These are phyloP conservation scores for Thecophora atra DNA, from an alignment of 2,888 invertebrate species.

Conservation along the genomic window DNA sequence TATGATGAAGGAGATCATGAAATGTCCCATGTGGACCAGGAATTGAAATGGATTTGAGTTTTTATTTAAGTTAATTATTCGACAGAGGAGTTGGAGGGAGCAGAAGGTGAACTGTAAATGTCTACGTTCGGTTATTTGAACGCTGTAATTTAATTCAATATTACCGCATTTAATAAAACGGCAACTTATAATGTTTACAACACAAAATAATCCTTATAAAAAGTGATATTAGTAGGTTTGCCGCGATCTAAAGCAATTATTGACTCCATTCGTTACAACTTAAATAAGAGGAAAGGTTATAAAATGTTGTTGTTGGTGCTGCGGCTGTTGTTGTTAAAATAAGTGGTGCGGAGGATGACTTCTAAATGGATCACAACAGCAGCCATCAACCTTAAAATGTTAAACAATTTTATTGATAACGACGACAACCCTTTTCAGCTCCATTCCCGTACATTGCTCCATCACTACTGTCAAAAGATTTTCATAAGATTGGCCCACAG, in stretches of 20 bases:
- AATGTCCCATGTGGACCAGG: too few species aligned
- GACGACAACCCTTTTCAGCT: slow-evolving; percentile 6
- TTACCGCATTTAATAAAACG: not conserved
- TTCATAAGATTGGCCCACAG: slow-evolving; percentile 18
- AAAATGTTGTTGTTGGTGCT: not conserved
- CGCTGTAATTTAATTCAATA: not conserved
- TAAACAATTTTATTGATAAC: slow-evolving; percentile 26
- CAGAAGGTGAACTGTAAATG: too few species aligned
- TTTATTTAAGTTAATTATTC: too few species aligned
- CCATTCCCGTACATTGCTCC: not conserved
- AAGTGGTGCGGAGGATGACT: not conserved
- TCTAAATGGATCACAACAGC: slow-evolving; percentile 6
- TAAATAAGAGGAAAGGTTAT: not conserved
- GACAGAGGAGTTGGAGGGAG: too few species aligned
- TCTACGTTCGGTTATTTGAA: not conserved
- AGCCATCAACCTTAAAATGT: slow-evolving; percentile 31
- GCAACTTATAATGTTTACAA: slow-evolving; percentile 20
- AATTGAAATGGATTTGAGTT: too few species aligned
- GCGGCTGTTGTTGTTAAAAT: not conserved
- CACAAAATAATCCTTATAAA: slow-evolving; percentile 24
- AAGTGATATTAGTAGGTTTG: slow-evolving; percentile 5
- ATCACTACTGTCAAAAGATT: slow-evolving; percentile 29
- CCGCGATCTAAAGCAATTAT: not conserved
- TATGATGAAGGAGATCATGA: too few species aligned
- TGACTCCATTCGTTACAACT: not conserved